Conservation (phyloP, 23 tunicate species). For the Styela clava region DNA sequence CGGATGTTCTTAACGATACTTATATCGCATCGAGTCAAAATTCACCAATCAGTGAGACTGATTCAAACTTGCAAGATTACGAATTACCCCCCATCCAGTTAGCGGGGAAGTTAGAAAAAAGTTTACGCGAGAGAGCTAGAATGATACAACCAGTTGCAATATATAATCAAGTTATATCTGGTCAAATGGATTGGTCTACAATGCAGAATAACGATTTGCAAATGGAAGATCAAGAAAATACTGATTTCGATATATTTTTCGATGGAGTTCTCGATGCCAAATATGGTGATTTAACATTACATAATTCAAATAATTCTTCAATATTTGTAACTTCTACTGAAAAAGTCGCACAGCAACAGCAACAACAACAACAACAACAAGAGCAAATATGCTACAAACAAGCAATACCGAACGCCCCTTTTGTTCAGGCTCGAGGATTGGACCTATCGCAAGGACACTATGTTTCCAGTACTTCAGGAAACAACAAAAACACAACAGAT, state of each 20-base stretch:
- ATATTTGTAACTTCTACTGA: not conserved
- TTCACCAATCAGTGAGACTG: slow-evolving; percentile 3
- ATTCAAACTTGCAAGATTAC: not conserved
- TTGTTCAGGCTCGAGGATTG: not conserved
- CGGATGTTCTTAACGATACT: slow-evolving; percentile 15
- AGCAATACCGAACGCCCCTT: not conserved
- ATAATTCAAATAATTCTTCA: slow-evolving; percentile 1
- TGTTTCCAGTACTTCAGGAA: not conserved
- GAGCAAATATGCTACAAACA: not conserved
- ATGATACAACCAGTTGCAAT: slow-evolving; percentile 1
- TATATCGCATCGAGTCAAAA: slow-evolving; percentile 6
- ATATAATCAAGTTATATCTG: not conserved
- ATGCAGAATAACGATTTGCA: not conserved
- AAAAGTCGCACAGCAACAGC: not conserved
- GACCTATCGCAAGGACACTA: not conserved
- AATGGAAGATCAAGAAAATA: slow-evolving; percentile 1
- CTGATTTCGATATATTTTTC: slow-evolving; percentile 15
- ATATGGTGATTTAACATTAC: not conserved
- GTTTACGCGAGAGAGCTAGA: slow-evolving; percentile 12
- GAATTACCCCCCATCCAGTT: not conserved
- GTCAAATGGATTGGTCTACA: not conserved
- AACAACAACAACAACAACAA: not conserved
- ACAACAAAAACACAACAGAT: not conserved
- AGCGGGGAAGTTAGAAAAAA: not conserved
- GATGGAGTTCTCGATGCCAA: slow-evolving; percentile 11